A percentile compares a stretch with the other conserved stretches of the same genome.
Evolutionary conservation across 92 coral and sea anemone species (phyloP).

Genomic region (Epizoanthus stellaris): DNA sequence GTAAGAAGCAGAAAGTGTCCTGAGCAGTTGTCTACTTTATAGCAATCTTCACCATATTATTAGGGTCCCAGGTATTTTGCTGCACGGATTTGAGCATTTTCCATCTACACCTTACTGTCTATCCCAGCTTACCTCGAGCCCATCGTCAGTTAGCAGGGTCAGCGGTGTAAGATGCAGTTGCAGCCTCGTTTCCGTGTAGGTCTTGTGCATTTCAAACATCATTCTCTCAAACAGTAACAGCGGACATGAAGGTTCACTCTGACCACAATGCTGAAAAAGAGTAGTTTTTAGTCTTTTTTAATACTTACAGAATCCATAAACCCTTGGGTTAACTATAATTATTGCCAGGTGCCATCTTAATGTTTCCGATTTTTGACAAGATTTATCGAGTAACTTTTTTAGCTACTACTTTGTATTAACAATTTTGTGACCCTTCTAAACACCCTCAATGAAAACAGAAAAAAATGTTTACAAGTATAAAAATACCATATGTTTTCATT

Average conservation of each 20-base stretch:
- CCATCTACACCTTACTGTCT: background rate
- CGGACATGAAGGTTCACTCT: conserved; percentile 79
- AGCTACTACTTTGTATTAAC: too few relatives aligned
- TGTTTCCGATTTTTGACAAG: too few relatives aligned
- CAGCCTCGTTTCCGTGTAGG: conserved; percentile 90
- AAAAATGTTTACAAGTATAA: too few relatives aligned
- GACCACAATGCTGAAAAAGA: conserved; percentile 85
- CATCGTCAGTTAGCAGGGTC: conserved; percentile 82
- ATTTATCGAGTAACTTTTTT: too few relatives aligned
- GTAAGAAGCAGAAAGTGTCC: too few relatives aligned
- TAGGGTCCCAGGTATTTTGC: too few relatives aligned
- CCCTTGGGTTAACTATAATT: background rate
- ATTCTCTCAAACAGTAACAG: conserved; percentile 86
- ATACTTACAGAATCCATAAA: background rate
- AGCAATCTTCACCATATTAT: too few relatives aligned
- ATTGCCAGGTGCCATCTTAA: too few relatives aligned
- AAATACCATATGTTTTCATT: too few relatives aligned
- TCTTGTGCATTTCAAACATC: conserved; percentile 98
- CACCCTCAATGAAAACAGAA: too few relatives aligned
- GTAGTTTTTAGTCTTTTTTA: background rate
- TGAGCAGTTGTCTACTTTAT: too few relatives aligned
- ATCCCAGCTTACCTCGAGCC: conserved; percentile 68
- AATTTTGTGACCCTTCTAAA: too few relatives aligned
- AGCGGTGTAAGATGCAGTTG: conserved; percentile 93
- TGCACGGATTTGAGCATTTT: background rate